Evolutionary conservation across 2,888 invertebrate genomes (phyloP).

Genomic region (Tenodera sinensis): DNA sequence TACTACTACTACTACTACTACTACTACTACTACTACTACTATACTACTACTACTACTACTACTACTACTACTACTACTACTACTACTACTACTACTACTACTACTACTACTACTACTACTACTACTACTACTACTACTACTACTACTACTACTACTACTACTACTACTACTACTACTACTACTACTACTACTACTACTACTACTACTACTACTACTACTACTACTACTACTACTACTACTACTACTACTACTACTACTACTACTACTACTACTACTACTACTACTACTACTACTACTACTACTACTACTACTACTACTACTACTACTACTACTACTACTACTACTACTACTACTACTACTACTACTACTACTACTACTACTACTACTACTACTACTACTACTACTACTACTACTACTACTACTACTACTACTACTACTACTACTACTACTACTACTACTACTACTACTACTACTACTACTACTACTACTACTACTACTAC

Average conservation of each 20-base stretch:
- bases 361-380: conserved; percentile 9
- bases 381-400: conserved; percentile 7
- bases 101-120: conserved; percentile 29
- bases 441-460: conserved; percentile 7
- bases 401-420: conserved; percentile 7
- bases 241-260: conserved; percentile 34
- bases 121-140: conserved; percentile 43
- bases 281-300: conserved; percentile 7
- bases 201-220: conserved; percentile 21
- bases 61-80: conserved; percentile 7
- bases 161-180: conserved; percentile 21
- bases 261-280: conserved; percentile 9
- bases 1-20: conserved; percentile 7
- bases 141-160: conserved; percentile 23
- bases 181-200: conserved; percentile 22
- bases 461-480: conserved; percentile 32
- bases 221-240: conserved; percentile 37
- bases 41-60: too few species aligned
- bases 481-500: conserved; percentile 40
- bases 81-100: conserved; percentile 31
- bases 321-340: conserved; percentile 7
- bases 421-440: conserved; percentile 7
- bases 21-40: too few species aligned
- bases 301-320: conserved; percentile 7
- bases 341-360: conserved; percentile 7